Conservation (phyloP, 1,140 invertebrate genomes). For the Lepidurus arcticus region DNA sequence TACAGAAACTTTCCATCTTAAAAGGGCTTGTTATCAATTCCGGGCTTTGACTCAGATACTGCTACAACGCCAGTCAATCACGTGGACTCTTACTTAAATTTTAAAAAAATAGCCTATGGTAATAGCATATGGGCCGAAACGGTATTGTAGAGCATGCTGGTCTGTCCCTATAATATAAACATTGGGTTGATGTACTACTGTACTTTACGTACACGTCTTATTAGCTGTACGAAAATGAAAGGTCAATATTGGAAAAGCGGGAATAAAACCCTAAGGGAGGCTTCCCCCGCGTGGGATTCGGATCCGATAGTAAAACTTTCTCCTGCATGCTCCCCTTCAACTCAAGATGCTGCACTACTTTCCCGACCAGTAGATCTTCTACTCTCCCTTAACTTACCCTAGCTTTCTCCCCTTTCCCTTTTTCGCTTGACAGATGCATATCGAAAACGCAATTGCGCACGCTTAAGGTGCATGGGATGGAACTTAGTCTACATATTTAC, state of each 20-base stretch:
- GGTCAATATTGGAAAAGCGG: background rate
- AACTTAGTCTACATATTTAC: too few relatives aligned
- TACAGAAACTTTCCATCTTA: too few relatives aligned
- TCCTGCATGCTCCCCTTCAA: background rate
- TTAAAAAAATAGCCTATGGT: background rate
- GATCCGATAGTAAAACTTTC: background rate
- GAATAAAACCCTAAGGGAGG: background rate
- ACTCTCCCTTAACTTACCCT: background rate
- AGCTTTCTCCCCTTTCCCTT: slow-evolving; percentile 8
- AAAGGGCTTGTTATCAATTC: too few relatives aligned
- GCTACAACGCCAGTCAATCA: background rate
- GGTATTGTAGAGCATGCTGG: slow-evolving; percentile 4
- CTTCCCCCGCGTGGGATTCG: too few relatives aligned
- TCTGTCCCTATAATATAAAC: background rate
- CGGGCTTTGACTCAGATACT: background rate
- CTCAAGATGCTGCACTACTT: slow-evolving; percentile 10
- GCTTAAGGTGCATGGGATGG: too few relatives aligned
- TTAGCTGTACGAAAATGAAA: background rate
- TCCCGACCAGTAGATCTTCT: background rate
- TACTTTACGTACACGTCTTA: background rate
- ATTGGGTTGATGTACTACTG: background rate
- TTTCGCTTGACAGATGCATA: background rate
- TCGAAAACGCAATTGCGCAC: too few relatives aligned
- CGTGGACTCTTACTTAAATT: background rate
- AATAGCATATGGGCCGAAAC: background rate